Percentiles rank a stretch among this genome's conserved stretches.
These are phyloP conservation scores for Clavelina lepadiformis DNA, from an alignment of 23 tunicate species.

Conservation along the genomic window DNA sequence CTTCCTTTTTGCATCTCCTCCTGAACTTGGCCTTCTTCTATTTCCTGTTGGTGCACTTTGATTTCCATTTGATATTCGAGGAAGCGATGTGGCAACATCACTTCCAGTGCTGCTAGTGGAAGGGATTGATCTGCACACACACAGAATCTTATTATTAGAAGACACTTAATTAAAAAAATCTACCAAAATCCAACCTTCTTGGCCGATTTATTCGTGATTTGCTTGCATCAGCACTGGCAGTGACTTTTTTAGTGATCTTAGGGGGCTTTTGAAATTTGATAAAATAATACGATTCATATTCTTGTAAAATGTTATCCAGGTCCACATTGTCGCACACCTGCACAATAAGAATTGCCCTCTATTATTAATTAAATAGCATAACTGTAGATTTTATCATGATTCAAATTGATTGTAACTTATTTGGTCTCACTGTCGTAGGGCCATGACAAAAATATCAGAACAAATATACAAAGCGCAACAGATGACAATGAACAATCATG, in stretches of 20 bases:
- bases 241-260: slow-evolving; percentile 67
- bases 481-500: too few relatives aligned
- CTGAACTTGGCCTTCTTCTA: slow-evolving; percentile 79
- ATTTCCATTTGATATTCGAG: slow-evolving; percentile 73
- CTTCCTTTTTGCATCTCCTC: slow-evolving; percentile 78
- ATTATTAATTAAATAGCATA: not conserved
- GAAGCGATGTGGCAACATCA: slow-evolving; percentile 48
- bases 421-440: not conserved
- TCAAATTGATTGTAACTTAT: too few relatives aligned
- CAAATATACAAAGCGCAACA: too few relatives aligned
- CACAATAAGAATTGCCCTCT: slow-evolving; percentile 1
- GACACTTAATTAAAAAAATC: not conserved
- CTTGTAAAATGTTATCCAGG: slow-evolving; percentile 88
- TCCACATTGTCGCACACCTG: slow-evolving; percentile 93
- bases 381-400: not conserved
- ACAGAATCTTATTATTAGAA: not conserved
- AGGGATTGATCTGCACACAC: slow-evolving; percentile 15
- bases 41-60: slow-evolving; percentile 63
- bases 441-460: not conserved
- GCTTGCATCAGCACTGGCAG: slow-evolving; percentile 62
- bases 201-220: slow-evolving; percentile 41
- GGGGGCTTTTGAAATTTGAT: slow-evolving; percentile 92
- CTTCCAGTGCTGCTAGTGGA: slow-evolving; percentile 10
- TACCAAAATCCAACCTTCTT: slow-evolving; percentile 25
- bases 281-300: slow-evolving; percentile 90